Evolutionary conservation across 2,888 invertebrate genomes (phyloP), one percentile per base, ranked within the genome.

Genomic region (Cheilosia vulpina): DNA sequence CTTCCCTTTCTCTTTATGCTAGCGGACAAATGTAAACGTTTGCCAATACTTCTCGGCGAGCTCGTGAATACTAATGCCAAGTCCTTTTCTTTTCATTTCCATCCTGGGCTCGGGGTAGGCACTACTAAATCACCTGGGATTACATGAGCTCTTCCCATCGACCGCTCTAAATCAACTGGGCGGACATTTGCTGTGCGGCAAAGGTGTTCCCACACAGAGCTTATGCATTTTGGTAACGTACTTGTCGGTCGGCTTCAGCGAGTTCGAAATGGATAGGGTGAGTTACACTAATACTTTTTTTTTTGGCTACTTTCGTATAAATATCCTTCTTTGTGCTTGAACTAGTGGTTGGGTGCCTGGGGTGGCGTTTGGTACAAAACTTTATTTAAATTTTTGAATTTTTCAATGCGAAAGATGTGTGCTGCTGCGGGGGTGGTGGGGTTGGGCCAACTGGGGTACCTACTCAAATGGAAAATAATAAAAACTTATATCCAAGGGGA

Each of bases 201-300:
- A 89, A 87, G 88, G 89, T 55, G 88, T 89, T 82, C 90, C 90
- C 88, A 90, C 90, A 88, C 89, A 89, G 84, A 89, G 89, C 84
- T 89, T 90, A 47, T 91, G 90, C 88, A 87, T 89, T 87, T 88
- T 91, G 78, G 88, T 90, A 87, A 89, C 89, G 76, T 90, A 90
- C 87, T 88, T 91, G 81, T 89, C 89, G 71, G 91, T 91, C 87
- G 90, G 90, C 88, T 92, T 91, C 88, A 91, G 91, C 88, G 91
- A 90, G 88, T 91, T 89, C 89, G 89, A 90, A 88, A 88, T 90
- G 90, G 91, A 91, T 90, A 90, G 91, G 89, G 91, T 91, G 89
- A 91, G 91, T 90, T 89, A 83, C 73, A 81, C 73, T 80, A 63
- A 53, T 41, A 45, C 19, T 27, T 15, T 9, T n/a, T 89, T 89